phyloP scores from a whole-genome alignment of 1,140 invertebrate species.

The Carposina sasakii region DNA sequence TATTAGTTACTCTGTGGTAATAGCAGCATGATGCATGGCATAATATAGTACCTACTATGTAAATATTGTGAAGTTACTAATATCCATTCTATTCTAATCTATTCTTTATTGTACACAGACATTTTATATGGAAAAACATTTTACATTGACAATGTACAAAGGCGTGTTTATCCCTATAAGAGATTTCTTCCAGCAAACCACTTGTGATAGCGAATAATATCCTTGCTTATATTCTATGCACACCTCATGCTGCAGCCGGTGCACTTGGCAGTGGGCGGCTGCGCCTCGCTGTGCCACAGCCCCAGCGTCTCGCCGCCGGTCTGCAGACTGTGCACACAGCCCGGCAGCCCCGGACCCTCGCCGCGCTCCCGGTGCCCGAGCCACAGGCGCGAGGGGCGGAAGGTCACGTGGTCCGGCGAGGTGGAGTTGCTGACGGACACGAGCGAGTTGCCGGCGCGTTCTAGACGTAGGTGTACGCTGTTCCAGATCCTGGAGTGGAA shows the following conservation, averaged over 20 bases:
- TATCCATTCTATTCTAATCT: too few relatives aligned
- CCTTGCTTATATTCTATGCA: too few relatives aligned
- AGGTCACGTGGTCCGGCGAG: constrained; percentile 20
- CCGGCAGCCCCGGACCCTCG: constrained; percentile 74
- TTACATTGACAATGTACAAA: too few relatives aligned
- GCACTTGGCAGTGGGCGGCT: constrained; percentile 77
- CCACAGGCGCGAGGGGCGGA: constrained; percentile 37
- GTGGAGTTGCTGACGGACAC: constrained; percentile 37
- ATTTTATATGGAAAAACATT: too few relatives aligned
- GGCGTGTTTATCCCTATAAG: too few relatives aligned
- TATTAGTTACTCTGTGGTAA: too few relatives aligned
- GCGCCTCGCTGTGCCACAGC: constrained; percentile 86
- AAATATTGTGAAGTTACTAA: too few relatives aligned
- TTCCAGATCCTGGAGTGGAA: constrained; percentile 49
- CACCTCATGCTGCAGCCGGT: constrained; percentile 83
- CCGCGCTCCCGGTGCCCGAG: constrained; percentile 42
- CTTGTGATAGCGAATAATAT: too few relatives aligned
- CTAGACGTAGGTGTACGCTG: constrained; percentile 45
- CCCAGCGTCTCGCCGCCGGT: constrained; percentile 87
- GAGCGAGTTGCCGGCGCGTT: constrained; percentile 29
- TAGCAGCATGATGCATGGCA: too few relatives aligned
- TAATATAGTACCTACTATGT: too few relatives aligned
- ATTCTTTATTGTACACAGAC: too few relatives aligned
- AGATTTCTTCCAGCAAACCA: too few relatives aligned
- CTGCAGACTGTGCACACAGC: constrained; percentile 84